Evolutionary conservation across 2,888 invertebrate genomes (phyloP).

Genomic region (Deroplatys truncata): DNA sequence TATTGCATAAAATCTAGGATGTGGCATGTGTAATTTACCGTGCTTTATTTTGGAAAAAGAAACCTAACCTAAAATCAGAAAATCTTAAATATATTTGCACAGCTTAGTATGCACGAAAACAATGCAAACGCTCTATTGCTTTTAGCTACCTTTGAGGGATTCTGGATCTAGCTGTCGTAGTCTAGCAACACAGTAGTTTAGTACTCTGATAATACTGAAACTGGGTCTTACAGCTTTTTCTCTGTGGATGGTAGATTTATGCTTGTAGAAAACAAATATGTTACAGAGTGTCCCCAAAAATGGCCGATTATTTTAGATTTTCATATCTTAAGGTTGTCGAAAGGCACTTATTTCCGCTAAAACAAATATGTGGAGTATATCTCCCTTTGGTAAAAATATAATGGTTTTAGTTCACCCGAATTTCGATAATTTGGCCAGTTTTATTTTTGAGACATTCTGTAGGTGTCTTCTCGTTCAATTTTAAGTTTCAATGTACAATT

Average conservation of each 20-base stretch:
- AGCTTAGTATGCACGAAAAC: not conserved
- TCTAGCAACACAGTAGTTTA: no score
- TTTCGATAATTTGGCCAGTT: not conserved
- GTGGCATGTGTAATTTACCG: not conserved
- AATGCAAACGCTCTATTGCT: not conserved
- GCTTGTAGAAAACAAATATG: not conserved
- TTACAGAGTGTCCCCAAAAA: not conserved
- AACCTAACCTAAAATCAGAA: no score
- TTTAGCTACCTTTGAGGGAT: no score
- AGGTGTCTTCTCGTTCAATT: not conserved
- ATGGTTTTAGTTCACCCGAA: not conserved
- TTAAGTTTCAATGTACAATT: not conserved
- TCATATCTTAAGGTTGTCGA: not conserved
- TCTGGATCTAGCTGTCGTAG: no score
- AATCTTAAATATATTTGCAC: no score
- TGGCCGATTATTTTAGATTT: not conserved
- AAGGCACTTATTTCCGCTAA: not conserved
- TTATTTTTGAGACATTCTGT: not conserved
- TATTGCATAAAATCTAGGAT: not conserved
- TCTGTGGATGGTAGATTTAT: not conserved
- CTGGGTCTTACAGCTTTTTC: not conserved
- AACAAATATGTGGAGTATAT: not conserved
- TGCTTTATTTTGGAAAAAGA: not conserved
- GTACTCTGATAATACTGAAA: not conserved
- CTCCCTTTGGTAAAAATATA: not conserved